These are phyloP conservation scores for Maniola jurtina DNA, from an alignment of 1,140 invertebrate species.

Conservation along the genomic window DNA sequence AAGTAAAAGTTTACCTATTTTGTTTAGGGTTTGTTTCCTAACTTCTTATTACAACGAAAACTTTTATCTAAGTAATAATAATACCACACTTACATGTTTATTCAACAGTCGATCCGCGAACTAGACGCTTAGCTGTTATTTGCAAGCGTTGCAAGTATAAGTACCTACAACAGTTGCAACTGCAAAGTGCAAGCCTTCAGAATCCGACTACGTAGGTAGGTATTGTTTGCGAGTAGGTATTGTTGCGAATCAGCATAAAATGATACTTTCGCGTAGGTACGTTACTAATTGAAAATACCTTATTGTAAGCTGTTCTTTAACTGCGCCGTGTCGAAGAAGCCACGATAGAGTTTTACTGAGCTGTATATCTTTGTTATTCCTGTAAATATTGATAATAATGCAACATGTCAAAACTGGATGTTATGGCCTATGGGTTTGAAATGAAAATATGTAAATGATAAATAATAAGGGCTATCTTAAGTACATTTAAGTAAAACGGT, in stretches of 20 bases:
- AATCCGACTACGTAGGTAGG: no score
- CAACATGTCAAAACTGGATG: background rate
- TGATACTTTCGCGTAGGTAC: background rate
- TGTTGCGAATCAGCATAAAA: slow-evolving; percentile 1
- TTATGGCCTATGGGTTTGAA: background rate
- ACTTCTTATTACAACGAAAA: no score
- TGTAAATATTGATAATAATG: slow-evolving; percentile 34
- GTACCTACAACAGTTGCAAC: no score
- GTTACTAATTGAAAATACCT: slow-evolving; percentile 39
- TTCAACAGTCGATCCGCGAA: no score
- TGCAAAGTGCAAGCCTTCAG: no score
- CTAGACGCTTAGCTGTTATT: no score
- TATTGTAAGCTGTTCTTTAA: slow-evolving; percentile 81
- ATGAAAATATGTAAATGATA: background rate
- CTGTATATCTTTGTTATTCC: slow-evolving; percentile 70
- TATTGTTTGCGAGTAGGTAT: slow-evolving; percentile 7
- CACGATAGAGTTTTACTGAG: slow-evolving; percentile 86
- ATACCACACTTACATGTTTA: no score
- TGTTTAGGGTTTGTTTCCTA: no score
- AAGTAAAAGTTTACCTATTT: no score
- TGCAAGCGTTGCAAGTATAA: no score
- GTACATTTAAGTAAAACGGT: slow-evolving; percentile 5
- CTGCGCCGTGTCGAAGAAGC: slow-evolving; percentile 85
- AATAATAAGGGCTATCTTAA: background rate
- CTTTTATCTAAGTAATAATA: no score